Evolutionary conservation across 2,888 invertebrate genomes (phyloP), one percentile per base, ranked within the genome.

Genomic region (Myopa testacea): DNA sequence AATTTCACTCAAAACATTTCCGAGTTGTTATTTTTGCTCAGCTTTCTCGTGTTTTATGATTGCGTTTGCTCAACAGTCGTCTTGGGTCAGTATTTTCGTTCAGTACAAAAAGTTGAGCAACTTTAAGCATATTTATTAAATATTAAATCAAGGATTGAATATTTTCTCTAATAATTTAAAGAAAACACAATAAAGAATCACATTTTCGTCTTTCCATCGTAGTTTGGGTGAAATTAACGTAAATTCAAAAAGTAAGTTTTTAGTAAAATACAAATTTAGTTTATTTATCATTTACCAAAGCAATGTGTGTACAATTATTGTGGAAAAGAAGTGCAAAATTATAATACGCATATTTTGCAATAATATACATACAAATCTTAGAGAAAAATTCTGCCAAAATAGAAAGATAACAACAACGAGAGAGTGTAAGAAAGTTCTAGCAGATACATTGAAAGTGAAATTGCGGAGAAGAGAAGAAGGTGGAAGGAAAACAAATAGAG

Each of bases 11-110:
- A 76, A 76, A 75, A 72, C 68, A 40, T 68, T 58, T 55, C 55
- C 75, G 75, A 75, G 75, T 68, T 8, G 34, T 65, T 74, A 4
- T 52, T 76, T 50, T n/a, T 19, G 70, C 65, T 58, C 45, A 52
- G 71, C 71, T 68, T 60, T 71, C 62, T 67, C 10, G 65, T 34
- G 65, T 34, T 16, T 37, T 34, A 34, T 52, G 52, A 37, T 52
- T 63, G 14, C 71, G 8, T 52, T n/a, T 45, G 71, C 38, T 58
- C 55, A 74, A 82, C 85, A 85, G 86, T 86, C 82, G 82, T 83
- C 83, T 82, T 77, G 82, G 78, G 81, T 82, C 86, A 83, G 82
- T 79, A 83, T 82, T 77, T 83, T 83, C 82, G 85, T 83, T 82
- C 85, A 83, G 78, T 80, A 82, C 80, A 73, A 81, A 12, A n/a